Conservation (phyloP, 2,113 vertebrate species). For the Rana temporaria region DNA sequence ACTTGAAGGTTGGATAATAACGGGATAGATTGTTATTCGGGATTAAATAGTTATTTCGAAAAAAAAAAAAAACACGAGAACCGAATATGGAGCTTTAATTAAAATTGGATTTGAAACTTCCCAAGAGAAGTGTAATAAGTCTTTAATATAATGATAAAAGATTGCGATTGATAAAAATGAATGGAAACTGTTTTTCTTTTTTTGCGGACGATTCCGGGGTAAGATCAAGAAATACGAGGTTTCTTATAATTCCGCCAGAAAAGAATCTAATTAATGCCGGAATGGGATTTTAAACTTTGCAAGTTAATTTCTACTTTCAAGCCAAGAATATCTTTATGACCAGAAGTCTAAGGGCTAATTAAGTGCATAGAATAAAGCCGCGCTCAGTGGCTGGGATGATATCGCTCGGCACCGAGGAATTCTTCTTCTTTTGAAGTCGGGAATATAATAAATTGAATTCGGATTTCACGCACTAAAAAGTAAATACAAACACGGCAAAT, state of each 20-base stretch:
- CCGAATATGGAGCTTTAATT: conserved; percentile 50
- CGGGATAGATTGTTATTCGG: conserved; percentile 36
- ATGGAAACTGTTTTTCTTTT: conserved; percentile 39
- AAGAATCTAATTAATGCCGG: conserved; percentile 54
- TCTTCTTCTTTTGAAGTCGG: conserved; percentile 27
- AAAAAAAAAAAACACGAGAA: conserved; percentile 31
- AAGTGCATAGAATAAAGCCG: conserved; percentile 45
- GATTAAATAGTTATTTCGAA: conserved; percentile 43
- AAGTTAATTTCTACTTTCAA: conserved; percentile 56
- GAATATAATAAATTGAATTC: conserved; percentile 20
- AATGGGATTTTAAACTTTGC: conserved; percentile 56
- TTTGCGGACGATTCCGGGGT: conserved; percentile 48
- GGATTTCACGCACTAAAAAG: not conserved
- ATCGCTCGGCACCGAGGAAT: conserved; percentile 27
- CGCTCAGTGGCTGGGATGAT: conserved; percentile 24
- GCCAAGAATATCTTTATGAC: conserved; percentile 48
- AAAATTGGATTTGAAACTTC: conserved; percentile 53
- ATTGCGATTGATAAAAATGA: conserved; percentile 57
- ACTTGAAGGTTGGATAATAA: conserved; percentile 25
- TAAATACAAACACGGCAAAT: not conserved
- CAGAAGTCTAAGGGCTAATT: conserved; percentile 56
- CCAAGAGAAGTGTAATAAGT: conserved; percentile 55
- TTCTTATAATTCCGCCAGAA: conserved; percentile 51
- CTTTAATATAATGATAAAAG: conserved; percentile 56
- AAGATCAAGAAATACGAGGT: conserved; percentile 56